Conservation (phyloP, 2,888 invertebrate species). For the Heteromyza rotundicornis region DNA sequence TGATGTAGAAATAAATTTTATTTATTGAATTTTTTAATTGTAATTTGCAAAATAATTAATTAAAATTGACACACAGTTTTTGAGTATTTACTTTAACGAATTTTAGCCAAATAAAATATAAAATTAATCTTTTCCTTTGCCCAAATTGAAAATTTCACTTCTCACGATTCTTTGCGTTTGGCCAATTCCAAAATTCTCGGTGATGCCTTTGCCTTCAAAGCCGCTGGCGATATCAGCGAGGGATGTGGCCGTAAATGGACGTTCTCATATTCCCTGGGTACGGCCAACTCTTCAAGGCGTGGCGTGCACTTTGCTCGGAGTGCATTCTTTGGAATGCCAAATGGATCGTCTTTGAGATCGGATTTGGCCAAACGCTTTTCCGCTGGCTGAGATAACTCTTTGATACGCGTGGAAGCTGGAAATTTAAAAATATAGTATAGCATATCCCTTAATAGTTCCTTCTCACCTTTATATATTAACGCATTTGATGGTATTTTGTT, state of each 20-base stretch:
- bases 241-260: slow-evolving; percentile 63
- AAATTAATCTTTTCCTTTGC: too few species aligned
- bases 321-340: slow-evolving; percentile 63
- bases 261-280: slow-evolving; percentile 61
- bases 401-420: slow-evolving; percentile 45
- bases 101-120: too few species aligned
- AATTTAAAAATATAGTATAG: background rate
- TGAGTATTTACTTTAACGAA: too few species aligned
- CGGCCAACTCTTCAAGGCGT: slow-evolving; percentile 63
- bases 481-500: slow-evolving; percentile 38
- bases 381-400: slow-evolving; percentile 44
- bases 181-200: slow-evolving; percentile 64
- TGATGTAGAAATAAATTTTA: too few species aligned
- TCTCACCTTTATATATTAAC: slow-evolving; percentile 44
- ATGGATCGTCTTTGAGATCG: slow-evolving; percentile 65
- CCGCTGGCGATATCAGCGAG: slow-evolving; percentile 64
- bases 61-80: too few species aligned
- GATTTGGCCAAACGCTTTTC: slow-evolving; percentile 51
- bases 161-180: slow-evolving; percentile 56
- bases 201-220: slow-evolving; percentile 64
- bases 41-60: too few species aligned
- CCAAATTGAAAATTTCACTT: background rate
- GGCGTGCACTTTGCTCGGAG: slow-evolving; percentile 63
- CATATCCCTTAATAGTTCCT: background rate
- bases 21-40: too few species aligned